A percentile compares a stretch with the other conserved stretches of the same genome.
These are phyloP conservation scores for Dipodomys ordii DNA, from an alignment of 2,113 vertebrate genomes.

Conservation along the genomic window DNA sequence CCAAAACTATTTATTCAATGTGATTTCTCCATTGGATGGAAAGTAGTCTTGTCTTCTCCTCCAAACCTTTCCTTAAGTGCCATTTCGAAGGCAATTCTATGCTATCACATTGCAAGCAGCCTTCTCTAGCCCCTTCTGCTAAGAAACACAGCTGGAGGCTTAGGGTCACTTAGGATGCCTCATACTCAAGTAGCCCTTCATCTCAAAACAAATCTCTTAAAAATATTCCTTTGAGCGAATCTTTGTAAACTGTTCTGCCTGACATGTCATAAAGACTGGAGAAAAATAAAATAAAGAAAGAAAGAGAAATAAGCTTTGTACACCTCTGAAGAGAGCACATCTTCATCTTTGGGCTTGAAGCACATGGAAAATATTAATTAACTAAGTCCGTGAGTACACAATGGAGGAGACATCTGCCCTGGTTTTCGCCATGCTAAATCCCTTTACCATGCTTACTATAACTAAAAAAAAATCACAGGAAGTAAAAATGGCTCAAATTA, in stretches of 20 bases:
- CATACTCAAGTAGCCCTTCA: conserved; percentile 75
- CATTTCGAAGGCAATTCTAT: conserved; percentile 73
- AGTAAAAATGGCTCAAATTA: conserved; percentile 76
- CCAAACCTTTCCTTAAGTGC: conserved; percentile 76
- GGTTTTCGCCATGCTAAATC: conserved; percentile 75
- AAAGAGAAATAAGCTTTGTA: conserved; percentile 47
- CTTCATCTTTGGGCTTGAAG: conserved; percentile 55
- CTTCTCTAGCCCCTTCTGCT: conserved; percentile 71
- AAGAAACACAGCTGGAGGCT: conserved; percentile 79
- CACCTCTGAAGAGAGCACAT: conserved; percentile 50
- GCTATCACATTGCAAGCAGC: conserved; percentile 69
- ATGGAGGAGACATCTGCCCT: conserved; percentile 62
- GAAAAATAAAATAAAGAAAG: too few relatives aligned
- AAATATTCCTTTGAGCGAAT: conserved; percentile 83
- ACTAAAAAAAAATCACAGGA: conserved; percentile 63
- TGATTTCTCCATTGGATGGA: conserved; percentile 78
- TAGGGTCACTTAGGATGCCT: conserved; percentile 79
- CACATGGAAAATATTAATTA: conserved; percentile 79
- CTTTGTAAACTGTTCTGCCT: conserved; percentile 74
- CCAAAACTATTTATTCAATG: conserved; percentile 79
- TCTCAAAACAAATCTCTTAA: conserved; percentile 83
- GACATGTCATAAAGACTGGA: conserved; percentile 50
- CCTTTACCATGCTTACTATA: conserved; percentile 70
- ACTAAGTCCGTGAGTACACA: conserved; percentile 70
- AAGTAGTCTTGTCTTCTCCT: conserved; percentile 76